Evolutionary conservation across 2,113 vertebrate genomes (phyloP).

Genomic region (Scomber scombrus): DNA sequence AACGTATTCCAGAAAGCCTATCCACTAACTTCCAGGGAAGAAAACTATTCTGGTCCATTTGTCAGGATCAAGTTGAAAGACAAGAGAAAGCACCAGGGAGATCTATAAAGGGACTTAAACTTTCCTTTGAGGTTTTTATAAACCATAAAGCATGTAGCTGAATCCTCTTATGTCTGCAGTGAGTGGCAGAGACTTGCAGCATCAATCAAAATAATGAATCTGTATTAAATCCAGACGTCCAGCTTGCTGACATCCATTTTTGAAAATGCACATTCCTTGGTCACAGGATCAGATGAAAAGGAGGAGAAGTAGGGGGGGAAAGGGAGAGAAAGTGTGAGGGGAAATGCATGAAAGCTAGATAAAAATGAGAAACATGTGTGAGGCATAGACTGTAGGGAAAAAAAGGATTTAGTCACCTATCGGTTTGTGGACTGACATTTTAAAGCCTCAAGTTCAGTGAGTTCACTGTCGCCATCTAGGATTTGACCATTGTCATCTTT

Average conservation of each 20-base stretch:
- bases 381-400: no score
- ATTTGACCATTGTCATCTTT: no score
- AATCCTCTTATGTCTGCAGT: constrained; percentile 57
- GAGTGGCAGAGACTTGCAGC: constrained; percentile 58
- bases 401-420: no score
- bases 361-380: not conserved
- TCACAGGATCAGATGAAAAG: not conserved
- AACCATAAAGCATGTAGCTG: constrained; percentile 64
- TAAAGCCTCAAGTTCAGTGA: no score
- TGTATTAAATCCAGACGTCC: constrained; percentile 62
- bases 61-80: constrained; percentile 71
- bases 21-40: constrained; percentile 48
- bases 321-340: no score
- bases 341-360: not conserved
- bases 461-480: no score
- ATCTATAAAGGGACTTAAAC: constrained; percentile 65
- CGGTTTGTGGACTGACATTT: no score
- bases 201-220: constrained; percentile 77
- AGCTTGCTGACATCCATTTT: constrained; percentile 54
- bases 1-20: constrained; percentile 54
- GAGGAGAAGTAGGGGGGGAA: not conserved
- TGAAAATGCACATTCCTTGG: constrained; percentile 47
- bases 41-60: constrained; percentile 65
- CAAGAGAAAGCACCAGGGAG: constrained; percentile 52
- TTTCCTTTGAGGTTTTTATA: constrained; percentile 73